Percentiles rank a stretch among this genome's conserved stretches.
These are phyloP conservation scores for Orcinus orca DNA, from an alignment of 2,113 vertebrate species.

Conservation along the genomic window DNA sequence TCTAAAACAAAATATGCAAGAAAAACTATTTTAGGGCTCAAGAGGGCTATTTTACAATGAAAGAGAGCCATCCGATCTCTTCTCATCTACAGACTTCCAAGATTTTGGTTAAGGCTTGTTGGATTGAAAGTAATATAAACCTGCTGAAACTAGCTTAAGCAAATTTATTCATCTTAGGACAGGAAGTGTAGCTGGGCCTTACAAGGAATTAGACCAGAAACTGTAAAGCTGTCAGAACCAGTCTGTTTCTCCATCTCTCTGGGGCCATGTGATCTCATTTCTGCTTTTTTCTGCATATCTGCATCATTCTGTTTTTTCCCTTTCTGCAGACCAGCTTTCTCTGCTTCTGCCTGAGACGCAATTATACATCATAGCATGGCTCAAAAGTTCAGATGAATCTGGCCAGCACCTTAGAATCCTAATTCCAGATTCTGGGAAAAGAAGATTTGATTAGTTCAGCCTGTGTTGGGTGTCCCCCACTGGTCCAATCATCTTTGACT, in stretches of 20 bases:
- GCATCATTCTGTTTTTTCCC: background rate
- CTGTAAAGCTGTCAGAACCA: background rate
- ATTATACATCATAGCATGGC: background rate
- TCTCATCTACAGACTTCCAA: background rate
- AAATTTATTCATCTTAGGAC: background rate
- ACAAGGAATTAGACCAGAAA: background rate
- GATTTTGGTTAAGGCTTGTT: background rate
- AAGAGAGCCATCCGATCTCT: background rate
- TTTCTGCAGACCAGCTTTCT: background rate
- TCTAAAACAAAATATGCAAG: constrained; percentile 18
- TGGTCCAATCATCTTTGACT: background rate
- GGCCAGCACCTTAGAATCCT: background rate
- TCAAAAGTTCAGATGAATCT: background rate
- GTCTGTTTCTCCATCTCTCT: background rate
- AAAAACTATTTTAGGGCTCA: background rate
- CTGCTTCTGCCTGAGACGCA: background rate
- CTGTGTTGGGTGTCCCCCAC: background rate
- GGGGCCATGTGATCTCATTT: background rate
- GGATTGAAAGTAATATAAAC: background rate
- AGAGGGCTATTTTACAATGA: background rate
- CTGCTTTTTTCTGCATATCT: background rate
- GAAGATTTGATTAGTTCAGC: background rate
- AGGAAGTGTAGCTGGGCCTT: background rate
- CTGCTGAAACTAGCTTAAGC: background rate
- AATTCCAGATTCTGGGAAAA: background rate